These are phyloP conservation scores for Brachionus koreanus DNA, from an alignment of 1,140 invertebrate species.

Conservation along the genomic window DNA sequence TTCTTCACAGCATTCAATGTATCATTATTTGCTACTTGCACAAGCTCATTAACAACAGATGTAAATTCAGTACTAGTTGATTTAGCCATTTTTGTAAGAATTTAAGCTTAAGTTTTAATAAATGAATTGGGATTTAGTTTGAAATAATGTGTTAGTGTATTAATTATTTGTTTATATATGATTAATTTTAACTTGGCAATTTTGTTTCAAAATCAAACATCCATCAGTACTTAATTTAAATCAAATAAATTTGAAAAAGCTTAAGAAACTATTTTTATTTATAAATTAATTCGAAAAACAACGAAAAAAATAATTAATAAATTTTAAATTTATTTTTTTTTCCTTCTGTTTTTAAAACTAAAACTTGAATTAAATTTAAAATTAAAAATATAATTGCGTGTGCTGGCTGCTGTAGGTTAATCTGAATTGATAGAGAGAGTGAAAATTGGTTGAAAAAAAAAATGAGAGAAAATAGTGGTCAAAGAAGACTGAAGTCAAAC, in stretches of 20 bases:
- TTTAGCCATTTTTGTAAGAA: not conserved
- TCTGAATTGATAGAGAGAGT: too few species aligned
- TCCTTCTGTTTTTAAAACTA: not conserved
- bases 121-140: too few species aligned
- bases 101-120: not conserved
- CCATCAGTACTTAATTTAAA: too few species aligned
- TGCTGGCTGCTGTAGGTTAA: not conserved
- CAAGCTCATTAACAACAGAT: not conserved
- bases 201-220: too few species aligned
- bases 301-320: not conserved
- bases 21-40: too few species aligned
- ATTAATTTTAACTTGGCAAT: too few species aligned
- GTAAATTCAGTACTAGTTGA: not conserved
- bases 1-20: not conserved
- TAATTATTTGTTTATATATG: not conserved
- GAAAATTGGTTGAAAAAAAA: too few species aligned
- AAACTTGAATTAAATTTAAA: not conserved
- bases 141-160: not conserved
- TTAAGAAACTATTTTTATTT: not conserved
- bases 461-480: not conserved
- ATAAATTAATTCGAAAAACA: not conserved
- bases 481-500: not conserved
- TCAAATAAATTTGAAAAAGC: not conserved
- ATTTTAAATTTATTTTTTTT: not conserved
- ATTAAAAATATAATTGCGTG: not conserved